phyloP scores from a whole-genome alignment of 2,113 vertebrate genomes.

The Chloropsis cyanopogon region DNA sequence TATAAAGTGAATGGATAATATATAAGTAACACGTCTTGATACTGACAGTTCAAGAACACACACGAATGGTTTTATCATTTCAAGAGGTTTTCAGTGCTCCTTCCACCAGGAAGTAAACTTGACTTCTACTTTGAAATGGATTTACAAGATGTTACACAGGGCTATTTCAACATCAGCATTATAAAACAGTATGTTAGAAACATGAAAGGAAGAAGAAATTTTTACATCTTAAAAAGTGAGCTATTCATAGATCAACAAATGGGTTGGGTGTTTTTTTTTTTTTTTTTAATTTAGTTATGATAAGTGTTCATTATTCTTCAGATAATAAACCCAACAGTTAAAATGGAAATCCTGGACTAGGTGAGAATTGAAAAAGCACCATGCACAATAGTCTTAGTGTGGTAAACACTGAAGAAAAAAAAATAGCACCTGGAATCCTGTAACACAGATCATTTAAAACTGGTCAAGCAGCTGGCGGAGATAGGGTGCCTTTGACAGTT shows the following conservation, averaged over 20 bases:
- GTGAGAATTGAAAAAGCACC: slow-evolving; percentile 79
- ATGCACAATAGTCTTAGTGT: slow-evolving; percentile 77
- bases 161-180: slow-evolving; percentile 75
- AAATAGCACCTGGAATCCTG: slow-evolving; percentile 78
- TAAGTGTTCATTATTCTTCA: slow-evolving; percentile 59
- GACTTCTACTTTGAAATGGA: slow-evolving; percentile 74
- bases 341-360: slow-evolving; percentile 70
- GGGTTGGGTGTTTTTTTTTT: neutral
- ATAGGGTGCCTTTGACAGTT: slow-evolving; percentile 91
- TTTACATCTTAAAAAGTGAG: slow-evolving; percentile 77
- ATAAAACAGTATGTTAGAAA: slow-evolving; percentile 79
- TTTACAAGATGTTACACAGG: slow-evolving; percentile 78
- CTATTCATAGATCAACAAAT: slow-evolving; percentile 66
- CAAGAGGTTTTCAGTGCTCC: slow-evolving; percentile 75
- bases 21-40: slow-evolving; percentile 74
- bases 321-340: slow-evolving; percentile 52
- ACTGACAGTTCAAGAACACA: slow-evolving; percentile 76
- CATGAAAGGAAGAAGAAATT: slow-evolving; percentile 69
- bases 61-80: slow-evolving; percentile 64
- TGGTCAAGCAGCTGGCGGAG: slow-evolving; percentile 94
- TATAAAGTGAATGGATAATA: slow-evolving; percentile 78
- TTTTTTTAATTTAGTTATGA: slow-evolving; percentile 51
- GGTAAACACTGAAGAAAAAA: slow-evolving; percentile 73
- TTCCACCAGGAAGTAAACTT: slow-evolving; percentile 74
- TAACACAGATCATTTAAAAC: slow-evolving; percentile 80